Evolutionary conservation across 2,797 vertebrate genomes (phyloP).

Genomic region (Pseudomugil tenellus): DNA sequence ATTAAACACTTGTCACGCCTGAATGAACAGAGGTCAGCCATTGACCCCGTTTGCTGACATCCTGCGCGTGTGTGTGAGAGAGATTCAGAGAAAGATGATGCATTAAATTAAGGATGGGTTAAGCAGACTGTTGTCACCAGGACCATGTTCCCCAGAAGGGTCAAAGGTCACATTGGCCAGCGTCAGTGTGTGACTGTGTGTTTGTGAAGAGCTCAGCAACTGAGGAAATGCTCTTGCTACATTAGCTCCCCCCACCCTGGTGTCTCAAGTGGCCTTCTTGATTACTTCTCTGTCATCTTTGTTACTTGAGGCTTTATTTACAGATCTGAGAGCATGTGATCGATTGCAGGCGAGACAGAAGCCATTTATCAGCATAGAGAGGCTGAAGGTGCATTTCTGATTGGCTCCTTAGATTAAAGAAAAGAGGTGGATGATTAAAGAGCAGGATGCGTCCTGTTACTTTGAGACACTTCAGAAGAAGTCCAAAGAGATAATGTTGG

Average conservation of each 20-base stretch:
- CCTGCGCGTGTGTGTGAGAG: slow-evolving; percentile 33
- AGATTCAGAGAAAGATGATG: slow-evolving; percentile 20
- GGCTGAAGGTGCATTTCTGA: slow-evolving; percentile 42
- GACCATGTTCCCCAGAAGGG: slow-evolving; percentile 37
- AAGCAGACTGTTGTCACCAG: slow-evolving; percentile 28
- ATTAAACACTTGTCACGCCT: slow-evolving; percentile 51
- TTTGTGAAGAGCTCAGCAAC: slow-evolving; percentile 44
- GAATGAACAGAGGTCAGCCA: slow-evolving; percentile 54
- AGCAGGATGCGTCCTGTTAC: slow-evolving; percentile 17
- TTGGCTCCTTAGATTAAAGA: slow-evolving; percentile 57
- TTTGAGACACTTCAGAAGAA: slow-evolving; percentile 27
- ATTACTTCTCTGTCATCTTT: slow-evolving; percentile 61
- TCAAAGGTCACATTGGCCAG: slow-evolving; percentile 41
- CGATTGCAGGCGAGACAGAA: slow-evolving; percentile 55
- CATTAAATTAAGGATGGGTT: slow-evolving; percentile 43
- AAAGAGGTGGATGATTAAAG: slow-evolving; percentile 49
- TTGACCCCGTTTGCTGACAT: slow-evolving; percentile 48
- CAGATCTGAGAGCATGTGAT: slow-evolving; percentile 72
- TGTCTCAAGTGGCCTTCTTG: slow-evolving; percentile 69
- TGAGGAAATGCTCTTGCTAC: slow-evolving; percentile 61
- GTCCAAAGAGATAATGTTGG: slow-evolving; percentile 26
- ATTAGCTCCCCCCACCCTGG: slow-evolving; percentile 58
- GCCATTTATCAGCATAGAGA: slow-evolving; percentile 40
- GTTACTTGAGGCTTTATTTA: slow-evolving; percentile 69
- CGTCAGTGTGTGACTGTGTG: slow-evolving; percentile 20